Percentiles rank a stretch among this genome's conserved stretches.
These are phyloP conservation scores for Corynorhinus townsendii DNA, from an alignment of 2,113 vertebrate species.

Conservation along the genomic window DNA sequence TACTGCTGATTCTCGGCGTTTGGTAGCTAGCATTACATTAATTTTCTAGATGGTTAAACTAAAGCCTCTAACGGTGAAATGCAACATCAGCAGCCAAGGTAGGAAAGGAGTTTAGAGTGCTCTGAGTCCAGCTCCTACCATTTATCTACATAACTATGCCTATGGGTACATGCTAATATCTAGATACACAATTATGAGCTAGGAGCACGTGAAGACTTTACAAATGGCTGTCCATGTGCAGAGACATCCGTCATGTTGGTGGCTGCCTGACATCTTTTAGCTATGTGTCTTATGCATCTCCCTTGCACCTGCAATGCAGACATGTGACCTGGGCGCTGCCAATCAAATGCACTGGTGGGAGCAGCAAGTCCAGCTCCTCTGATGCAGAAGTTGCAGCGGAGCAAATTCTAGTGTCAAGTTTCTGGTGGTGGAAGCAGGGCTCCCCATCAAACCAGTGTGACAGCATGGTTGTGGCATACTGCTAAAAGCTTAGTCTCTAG, in stretches of 20 bases:
- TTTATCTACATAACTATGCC: not conserved
- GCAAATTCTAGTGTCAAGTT: not conserved
- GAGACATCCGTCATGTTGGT: not conserved
- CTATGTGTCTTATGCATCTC: not conserved
- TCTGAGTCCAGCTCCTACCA: not conserved
- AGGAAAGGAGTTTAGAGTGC: not conserved
- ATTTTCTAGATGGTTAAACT: conserved; percentile 54
- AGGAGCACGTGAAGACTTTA: not conserved
- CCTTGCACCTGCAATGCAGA: not conserved
- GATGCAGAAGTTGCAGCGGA: not conserved
- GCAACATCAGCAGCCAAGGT: conserved; percentile 15
- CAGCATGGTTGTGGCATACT: not conserved
- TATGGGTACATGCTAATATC: not conserved
- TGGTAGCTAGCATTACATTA: conserved; percentile 27
- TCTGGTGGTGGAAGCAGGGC: not conserved
- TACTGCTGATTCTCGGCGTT: conserved; percentile 57
- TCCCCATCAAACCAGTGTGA: not conserved
- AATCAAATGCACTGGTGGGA: not conserved
- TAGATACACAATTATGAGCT: not conserved
- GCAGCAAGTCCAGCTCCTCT: not conserved
- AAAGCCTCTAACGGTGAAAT: conserved; percentile 15
- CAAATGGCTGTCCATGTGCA: not conserved
- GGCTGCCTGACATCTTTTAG: not conserved
- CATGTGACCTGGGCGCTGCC: not conserved
- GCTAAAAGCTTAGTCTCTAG: not conserved